Evolutionary conservation across 2,888 invertebrate species (phyloP), one percentile per base, ranked within the genome.

Genomic region (Drosophila ustulata): DNA sequence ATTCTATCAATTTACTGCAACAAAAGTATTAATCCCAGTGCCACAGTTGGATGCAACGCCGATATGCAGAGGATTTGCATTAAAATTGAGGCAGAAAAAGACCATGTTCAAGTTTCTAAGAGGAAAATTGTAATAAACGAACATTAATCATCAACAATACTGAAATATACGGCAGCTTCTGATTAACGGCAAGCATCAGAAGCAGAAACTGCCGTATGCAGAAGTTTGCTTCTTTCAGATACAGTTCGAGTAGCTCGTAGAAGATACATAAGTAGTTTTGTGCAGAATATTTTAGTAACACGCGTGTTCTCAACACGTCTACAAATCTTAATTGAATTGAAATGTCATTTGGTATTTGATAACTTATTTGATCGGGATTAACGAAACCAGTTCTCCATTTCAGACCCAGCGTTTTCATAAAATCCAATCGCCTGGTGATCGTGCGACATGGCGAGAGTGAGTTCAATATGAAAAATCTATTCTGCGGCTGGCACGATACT

Each of bases 401-500:
- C 57, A 85, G 80, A 28, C 63, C 66, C 41, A 68, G 53, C 30
- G 53, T 67, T 9, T 79, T 73, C 55, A 82, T 83, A 86, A 82
- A 84, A 66, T 80, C 82, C 3, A 84, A 83, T 86, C 94, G 94
- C 82, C 94, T 92, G 49, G 89, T 91, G 46, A 76, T 92, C 57
- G 93, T 96, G 69, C 94, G 96, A 68, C 96, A 96, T 82, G 96
- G 96, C 59, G 96, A 96, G 93, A 95, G 95, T 89, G 95, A 95
- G 91, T 96, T 95, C 94, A 96, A 96, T 85, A 94, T 95, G 91
- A 94, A 94, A 87, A 96, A 96, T 92, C 93, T 95, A 45, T 96
- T 96, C 88, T 96, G 95, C 84, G 96, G 96, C 39, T 96, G 96
- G 96, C 95, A 93, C 82, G 95, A 96, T 88, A 95, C 95, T 56